Conservation (phyloP, 2,113 vertebrate genomes). For the Platycercus adscitus region DNA sequence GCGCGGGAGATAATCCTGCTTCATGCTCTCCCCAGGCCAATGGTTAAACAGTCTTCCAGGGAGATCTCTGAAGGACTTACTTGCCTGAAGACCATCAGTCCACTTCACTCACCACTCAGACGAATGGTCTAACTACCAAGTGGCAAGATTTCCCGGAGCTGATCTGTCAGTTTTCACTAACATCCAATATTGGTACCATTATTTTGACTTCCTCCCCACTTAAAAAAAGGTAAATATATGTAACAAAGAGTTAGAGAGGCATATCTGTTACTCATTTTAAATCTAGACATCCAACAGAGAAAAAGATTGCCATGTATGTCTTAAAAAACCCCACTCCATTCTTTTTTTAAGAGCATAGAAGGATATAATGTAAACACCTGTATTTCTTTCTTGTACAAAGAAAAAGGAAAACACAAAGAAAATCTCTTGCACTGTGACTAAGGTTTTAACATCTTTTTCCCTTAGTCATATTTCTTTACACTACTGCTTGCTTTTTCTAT, state of each 20-base stretch:
- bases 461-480: not conserved
- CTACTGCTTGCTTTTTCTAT: not conserved
- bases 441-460: not conserved
- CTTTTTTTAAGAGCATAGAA: not conserved
- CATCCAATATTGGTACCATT: not conserved
- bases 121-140: not conserved
- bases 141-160: not conserved
- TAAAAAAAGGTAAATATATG: not conserved
- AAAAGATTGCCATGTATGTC: not conserved
- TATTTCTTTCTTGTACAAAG: not conserved
- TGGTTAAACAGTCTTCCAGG: not conserved
- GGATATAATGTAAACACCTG: not conserved
- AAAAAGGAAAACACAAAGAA: not conserved
- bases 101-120: not conserved
- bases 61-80: not conserved
- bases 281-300: not conserved
- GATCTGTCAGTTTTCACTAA: not conserved
- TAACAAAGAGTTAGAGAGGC: not conserved
- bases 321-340: not conserved
- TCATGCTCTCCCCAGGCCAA: not conserved
- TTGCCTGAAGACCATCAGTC: not conserved
- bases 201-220: not conserved
- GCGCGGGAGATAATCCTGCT: not conserved
- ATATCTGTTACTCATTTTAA: not conserved
- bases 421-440: not conserved